These are phyloP conservation scores for Deilephila porcellus DNA, from an alignment of 2,888 invertebrate genomes.

Conservation along the genomic window DNA sequence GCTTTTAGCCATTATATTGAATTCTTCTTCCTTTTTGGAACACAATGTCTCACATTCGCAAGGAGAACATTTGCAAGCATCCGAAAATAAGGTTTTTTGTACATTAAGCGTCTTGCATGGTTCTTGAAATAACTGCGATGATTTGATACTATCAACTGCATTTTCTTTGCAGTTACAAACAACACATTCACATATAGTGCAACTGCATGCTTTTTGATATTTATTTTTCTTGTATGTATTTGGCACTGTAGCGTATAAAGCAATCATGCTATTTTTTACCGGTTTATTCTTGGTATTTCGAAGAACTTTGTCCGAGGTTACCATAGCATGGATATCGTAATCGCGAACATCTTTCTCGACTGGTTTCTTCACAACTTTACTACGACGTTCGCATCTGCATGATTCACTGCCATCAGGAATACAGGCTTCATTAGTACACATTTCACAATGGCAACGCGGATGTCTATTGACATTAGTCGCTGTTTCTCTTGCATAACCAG, in stretches of 20 bases:
- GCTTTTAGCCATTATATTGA: conserved; percentile 27
- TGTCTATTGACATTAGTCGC: conserved; percentile 55
- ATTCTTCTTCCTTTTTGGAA: conserved; percentile 31
- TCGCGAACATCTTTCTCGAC: conserved; percentile 52
- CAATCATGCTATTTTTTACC: conserved; percentile 42
- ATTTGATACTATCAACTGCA: conserved; percentile 35
- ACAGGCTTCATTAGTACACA: conserved; percentile 55
- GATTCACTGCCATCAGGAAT: conserved; percentile 47
- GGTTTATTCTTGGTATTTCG: conserved; percentile 30
- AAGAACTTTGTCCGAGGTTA: conserved; percentile 31
- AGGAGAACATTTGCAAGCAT: conserved; percentile 44
- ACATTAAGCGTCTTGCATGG: conserved; percentile 19
- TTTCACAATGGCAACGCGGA: conserved; percentile 54
- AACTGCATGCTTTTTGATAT: conserved; percentile 42
- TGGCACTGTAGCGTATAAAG: conserved; percentile 53
- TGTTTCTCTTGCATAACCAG: conserved; percentile 52
- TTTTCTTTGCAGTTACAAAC: conserved; percentile 48
- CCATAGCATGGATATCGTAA: conserved; percentile 56
- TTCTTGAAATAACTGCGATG: conserved; percentile 32
- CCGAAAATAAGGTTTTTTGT: conserved; percentile 17
- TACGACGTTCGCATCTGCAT: conserved; percentile 57
- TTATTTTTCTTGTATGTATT: conserved; percentile 38
- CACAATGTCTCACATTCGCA: conserved; percentile 48
- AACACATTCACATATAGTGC: conserved; percentile 56
- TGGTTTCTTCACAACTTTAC: conserved; percentile 57